Base-by-base conservation (phyloP, 2,888 invertebrate genomes). In the Drosophila paucipuncta region DNA sequence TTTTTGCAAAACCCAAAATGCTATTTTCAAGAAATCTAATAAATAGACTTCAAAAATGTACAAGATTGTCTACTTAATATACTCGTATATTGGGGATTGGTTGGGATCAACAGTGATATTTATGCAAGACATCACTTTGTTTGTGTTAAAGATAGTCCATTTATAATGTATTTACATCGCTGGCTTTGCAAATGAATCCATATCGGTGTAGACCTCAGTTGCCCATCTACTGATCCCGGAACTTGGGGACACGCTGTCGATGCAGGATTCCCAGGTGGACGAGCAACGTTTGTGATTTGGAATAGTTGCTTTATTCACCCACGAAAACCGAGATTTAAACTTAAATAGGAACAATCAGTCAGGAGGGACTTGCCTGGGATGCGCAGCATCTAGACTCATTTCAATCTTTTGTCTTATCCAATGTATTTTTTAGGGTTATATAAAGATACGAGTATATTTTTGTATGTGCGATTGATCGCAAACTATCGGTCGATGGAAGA, bases 311-410 rank as follows among this genome's bases (percentile, higher is more conserved):
- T 89, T 89, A 37, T 75, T 63, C 4, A 78, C 70, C 89, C 89
- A 31, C 41, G 37, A 37, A 16, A 11, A n/a, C 4, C 25, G 4
- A 35, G 16, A 43, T 13, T 4, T 31, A 31, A 4, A 6, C 16
- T 4, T 31, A 22, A 4, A 6, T 16, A 25, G 6, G 35, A 94
- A 22, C 11, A 43, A 43, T 22, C n/a, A 43, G 43, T 11, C 35
- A 35, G 35, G 76, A 96, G 94, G 4, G 97, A 97, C 89, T 97
- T 94, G 89, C 95, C 94, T 47, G 96, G 95, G 92, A 95, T 95
- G 71, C 96, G 94, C 72, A 95, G 85, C 94, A 94, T 94, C 50
- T 73, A 75, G 75, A 49, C 1, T 54, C 62, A 69, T 73, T 73
- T 73, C 9, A 57, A 50, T 53, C 64, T 65, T 73, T 52, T 50